A percentile compares a stretch with the other conserved stretches of the same genome.
These are phyloP conservation scores for Lasioglossum oenotherae DNA, from an alignment of 2,888 invertebrate genomes.

Conservation along the genomic window DNA sequence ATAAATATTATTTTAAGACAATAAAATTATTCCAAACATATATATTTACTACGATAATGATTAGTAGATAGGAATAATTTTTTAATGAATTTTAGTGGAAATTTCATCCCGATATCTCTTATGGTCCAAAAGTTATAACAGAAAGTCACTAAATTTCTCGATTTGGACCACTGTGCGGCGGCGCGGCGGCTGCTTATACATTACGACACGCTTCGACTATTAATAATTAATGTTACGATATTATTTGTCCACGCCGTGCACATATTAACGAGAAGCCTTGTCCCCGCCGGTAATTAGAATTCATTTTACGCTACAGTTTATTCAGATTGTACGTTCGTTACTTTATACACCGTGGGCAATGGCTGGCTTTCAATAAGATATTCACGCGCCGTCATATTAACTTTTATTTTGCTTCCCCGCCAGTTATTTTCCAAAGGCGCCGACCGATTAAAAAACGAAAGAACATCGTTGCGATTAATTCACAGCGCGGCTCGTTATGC, in stretches of 20 bases:
- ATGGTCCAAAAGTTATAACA: too few relatives aligned
- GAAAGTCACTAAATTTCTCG: too few relatives aligned
- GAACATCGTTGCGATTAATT: conserved; percentile 13
- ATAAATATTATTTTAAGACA: too few relatives aligned
- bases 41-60: too few relatives aligned
- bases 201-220: background rate
- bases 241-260: background rate
- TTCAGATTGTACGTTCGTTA: conserved; percentile 14
- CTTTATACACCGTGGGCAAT: background rate
- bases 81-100: too few relatives aligned
- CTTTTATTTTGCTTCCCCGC: conserved; percentile 10
- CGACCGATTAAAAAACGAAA: background rate
- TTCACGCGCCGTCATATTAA: background rate
- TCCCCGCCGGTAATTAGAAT: background rate
- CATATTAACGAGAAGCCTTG: background rate
- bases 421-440: background rate
- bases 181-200: background rate
- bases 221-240: conserved; percentile 16
- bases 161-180: too few relatives aligned
- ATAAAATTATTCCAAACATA: too few relatives aligned
- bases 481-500: background rate
- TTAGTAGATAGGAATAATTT: too few relatives aligned
- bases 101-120: too few relatives aligned
- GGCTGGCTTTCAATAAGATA: conserved; percentile 2
- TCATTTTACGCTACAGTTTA: background rate